Evolutionary conservation across 1,140 invertebrate genomes (phyloP), one percentile per base, ranked within the genome.

Genomic region (Eulimnadia texana): DNA sequence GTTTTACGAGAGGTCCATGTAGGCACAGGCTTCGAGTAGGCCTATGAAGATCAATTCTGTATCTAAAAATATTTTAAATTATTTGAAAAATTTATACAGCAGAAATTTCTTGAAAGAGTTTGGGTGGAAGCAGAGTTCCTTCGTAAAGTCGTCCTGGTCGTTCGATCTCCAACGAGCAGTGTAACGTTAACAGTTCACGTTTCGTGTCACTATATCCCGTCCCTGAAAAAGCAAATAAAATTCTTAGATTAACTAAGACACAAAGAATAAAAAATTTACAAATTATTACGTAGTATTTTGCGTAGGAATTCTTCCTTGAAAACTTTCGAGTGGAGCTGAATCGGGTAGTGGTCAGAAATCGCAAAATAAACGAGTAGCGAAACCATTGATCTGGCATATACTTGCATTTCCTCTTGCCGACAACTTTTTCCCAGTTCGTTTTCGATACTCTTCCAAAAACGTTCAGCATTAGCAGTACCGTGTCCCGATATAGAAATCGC

Each of bases 331-430:
- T 27, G 3, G 11, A 57, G 20, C 22, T 57, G 11, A 9, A 29
- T 20, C 16, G 13, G 27, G 10, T 57, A 57, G 10, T 29, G 24
- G 33, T 57, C 33, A 3, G 55, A 23, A 16, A 33, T 10, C n/a
- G 33, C 28, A 33, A 33, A 27, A 27, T 57, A 57, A 20, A n/a
- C 33, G 10, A 29, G n/a, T 33, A 57, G 55, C 27, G 55, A 57
- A 28, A 57, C 33, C 22, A 57, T 27, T 33, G 55, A 23, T 29
- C 33, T 27, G 11, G 55, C 27, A 57, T 29, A 57, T 11, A 13
- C 27, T 11, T 16, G 22, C 2, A 57, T 27, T 20, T 57, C 55
- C 2, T 57, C 20, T 19, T 10, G 25, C n/a, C 55, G 25, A 3
- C 33, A 20, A 19, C 10, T 13, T 19, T 10, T 3, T 16, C 13